Percentiles rank a stretch among this genome's conserved stretches.
Conservation (phyloP, 1,140 invertebrate genomes). For the Teleopsis dalmanni region DNA sequence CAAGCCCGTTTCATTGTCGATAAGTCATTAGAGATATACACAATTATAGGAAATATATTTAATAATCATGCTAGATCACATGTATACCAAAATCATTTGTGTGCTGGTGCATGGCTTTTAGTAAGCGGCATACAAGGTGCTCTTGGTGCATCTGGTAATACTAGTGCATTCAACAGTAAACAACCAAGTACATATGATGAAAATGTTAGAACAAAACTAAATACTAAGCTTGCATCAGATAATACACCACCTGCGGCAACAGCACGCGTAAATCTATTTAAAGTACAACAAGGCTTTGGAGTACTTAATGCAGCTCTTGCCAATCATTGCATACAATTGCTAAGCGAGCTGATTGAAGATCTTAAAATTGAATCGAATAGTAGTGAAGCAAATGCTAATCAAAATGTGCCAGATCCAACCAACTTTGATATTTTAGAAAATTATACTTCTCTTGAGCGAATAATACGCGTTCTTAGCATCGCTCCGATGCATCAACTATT, state of each 20-base stretch:
- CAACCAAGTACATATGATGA: constrained; percentile 5
- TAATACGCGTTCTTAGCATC: constrained; percentile 42
- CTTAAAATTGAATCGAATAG: constrained; percentile 59
- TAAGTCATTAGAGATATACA: constrained; percentile 73
- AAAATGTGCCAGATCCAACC: constrained; percentile 43
- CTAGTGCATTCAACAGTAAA: constrained; percentile 1
- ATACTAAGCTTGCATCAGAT: neutral
- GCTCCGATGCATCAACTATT: constrained; percentile 67
- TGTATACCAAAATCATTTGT: constrained; percentile 81
- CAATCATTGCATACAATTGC: constrained; percentile 60
- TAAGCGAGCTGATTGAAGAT: constrained; percentile 60
- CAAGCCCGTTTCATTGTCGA: constrained; percentile 45
- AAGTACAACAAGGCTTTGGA: constrained; percentile 68
- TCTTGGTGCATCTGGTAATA: constrained; percentile 45
- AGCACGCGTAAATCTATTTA: constrained; percentile 41
- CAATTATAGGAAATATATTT: constrained; percentile 69
- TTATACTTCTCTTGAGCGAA: constrained; percentile 49
- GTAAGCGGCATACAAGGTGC: constrained; percentile 73
- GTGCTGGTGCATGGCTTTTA: constrained; percentile 80
- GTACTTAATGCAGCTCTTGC: constrained; percentile 74
- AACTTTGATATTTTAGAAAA: constrained; percentile 41
- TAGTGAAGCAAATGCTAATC: constrained; percentile 41
- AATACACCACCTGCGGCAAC: constrained; percentile 34
- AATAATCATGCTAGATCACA: constrained; percentile 75
- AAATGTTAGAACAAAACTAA: constrained; percentile 2